Percentiles rank a stretch among this genome's conserved stretches.
Evolutionary conservation across 2,797 vertebrate genomes (phyloP).

Genomic region (Synaphobranchus kaupii): DNA sequence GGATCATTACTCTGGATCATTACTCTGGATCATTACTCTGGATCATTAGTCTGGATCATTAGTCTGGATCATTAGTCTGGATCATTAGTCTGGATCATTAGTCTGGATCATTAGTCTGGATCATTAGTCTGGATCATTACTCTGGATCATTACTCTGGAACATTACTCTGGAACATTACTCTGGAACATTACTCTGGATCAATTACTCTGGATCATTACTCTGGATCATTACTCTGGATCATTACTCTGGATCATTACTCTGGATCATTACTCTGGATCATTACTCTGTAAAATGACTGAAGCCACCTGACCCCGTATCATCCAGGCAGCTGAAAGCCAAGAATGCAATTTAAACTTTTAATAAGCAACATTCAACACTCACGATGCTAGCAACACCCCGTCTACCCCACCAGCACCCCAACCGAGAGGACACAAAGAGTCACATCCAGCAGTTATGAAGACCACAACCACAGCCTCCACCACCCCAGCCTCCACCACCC

Average conservation of each 20-base stretch:
- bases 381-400: not conserved
- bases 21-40: constrained; percentile 19
- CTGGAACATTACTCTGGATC: no score
- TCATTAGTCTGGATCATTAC: no score
- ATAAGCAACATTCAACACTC: not conserved
- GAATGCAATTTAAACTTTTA: constrained; percentile 29
- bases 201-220: no score
- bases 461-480: not conserved
- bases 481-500: no score
- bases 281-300: constrained; percentile 18
- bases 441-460: not conserved
- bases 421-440: not conserved
- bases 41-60: no score
- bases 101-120: no score
- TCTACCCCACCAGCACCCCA: not conserved
- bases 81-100: no score
- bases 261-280: constrained; percentile 5
- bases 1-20: constrained; percentile 19
- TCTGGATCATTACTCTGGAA: no score
- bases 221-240: no score
- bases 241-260: no score
- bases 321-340: constrained; percentile 4
- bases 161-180: no score
- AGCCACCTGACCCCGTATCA: not conserved
- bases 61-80: no score